Base-by-base conservation (phyloP, 2,888 invertebrate genomes). In the Xylocampa areola region DNA sequence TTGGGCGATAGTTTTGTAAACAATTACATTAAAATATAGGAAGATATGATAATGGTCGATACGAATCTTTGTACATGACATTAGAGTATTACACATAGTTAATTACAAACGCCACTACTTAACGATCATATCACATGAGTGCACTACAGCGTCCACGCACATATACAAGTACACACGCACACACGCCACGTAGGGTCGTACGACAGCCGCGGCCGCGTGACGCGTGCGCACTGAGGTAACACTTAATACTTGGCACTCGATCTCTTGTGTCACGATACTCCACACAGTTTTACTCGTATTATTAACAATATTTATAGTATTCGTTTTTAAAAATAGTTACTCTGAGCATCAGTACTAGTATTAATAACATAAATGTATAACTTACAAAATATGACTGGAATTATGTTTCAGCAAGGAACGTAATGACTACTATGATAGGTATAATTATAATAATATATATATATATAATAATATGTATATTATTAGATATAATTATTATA, bases 241-340 rank as follows among this genome's bases (percentile, higher is more conserved):
- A 67, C 75, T 75, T 77, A 71, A 59, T 67, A 78, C 61, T 77
- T 73, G 81, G 79, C 81, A 80, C 76, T 60, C 60, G 67, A 59
- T 51, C 63, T 39, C 32, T 10, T 14, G 48, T 50, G 55, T 41
- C 40, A 41, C 52, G 25, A 32, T 37, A 49, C 53, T 30, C 11
- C 61, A 23, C 35, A 37, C 52, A 41, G 41, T 48, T 44, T n/a
- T n/a, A n/a, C 39, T 29, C 40, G 23, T 49, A 44, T 29, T 49
- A 45, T 43, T 35, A 44, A 29, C 17, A 8, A 37, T 48, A 47
- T 52, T 79, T 83, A 84, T 80, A 81, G 73, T 73, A 75, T 73
- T 68, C 55, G 61, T 64, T 59, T 80, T 86, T 81, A 80, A 87
- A 88, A 87, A 87, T 85, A 88, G 77, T 79, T 73, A 73, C 82